phyloP scores from a whole-genome alignment of 2,113 vertebrate genomes.

The Morone saxatilis region DNA sequence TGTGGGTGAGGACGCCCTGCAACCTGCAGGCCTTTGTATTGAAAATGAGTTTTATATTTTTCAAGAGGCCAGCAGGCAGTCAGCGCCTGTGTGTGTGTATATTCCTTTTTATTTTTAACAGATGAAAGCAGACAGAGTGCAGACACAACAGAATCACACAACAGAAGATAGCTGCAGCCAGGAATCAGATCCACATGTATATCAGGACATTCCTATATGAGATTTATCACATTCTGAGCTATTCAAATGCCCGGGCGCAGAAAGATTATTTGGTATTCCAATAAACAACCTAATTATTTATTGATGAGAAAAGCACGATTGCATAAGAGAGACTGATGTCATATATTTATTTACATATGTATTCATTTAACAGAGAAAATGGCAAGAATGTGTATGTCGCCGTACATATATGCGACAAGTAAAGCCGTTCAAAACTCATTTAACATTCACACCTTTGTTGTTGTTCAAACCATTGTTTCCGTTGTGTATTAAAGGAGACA shows the following conservation, averaged over 20 bases:
- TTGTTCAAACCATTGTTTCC: no score
- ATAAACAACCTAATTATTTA: constrained; percentile 28
- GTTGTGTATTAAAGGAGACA: background rate
- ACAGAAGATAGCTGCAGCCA: constrained; percentile 2
- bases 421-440: no score
- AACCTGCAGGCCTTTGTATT: constrained; percentile 64
- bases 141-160: constrained; percentile 40
- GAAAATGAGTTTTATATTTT: constrained; percentile 61
- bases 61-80: constrained; percentile 56
- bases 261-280: background rate
- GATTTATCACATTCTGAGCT: background rate
- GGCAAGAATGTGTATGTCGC: background rate
- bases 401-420: background rate
- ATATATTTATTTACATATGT: background rate
- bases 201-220: background rate
- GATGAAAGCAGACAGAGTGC: constrained; percentile 60
- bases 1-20: constrained; percentile 59
- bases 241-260: background rate
- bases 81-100: constrained; percentile 3
- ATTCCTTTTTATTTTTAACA: constrained; percentile 32
- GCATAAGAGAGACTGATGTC: background rate
- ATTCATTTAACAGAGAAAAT: background rate
- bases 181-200: constrained; percentile 1
- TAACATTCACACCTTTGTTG: no score
- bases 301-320: constrained; percentile 4